Base-by-base conservation (phyloP, 2,797 vertebrate species). In the Pelochelys cantorii region DNA sequence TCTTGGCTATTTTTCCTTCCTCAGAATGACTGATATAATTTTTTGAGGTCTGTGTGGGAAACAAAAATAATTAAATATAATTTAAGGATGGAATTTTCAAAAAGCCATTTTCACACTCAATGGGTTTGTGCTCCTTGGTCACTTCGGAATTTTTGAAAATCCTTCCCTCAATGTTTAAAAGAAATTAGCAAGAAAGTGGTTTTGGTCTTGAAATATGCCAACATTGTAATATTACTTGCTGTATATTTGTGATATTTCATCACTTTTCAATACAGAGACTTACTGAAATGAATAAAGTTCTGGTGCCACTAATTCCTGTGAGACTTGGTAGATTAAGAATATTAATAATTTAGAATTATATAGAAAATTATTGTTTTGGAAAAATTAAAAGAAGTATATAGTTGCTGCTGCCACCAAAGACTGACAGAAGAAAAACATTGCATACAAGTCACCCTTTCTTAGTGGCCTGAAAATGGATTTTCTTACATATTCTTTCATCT, bases 11-110 rank as follows among this genome's bases (percentile, higher is more conserved):
- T 29, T 77, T 77, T 84, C 84, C n/a, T 27, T 5, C 1, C 57
- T 9, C 0, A 0, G n/a, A 71, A 71, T 37, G 22, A 34, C 4
- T 34, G 65, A 22, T 71, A 25, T 8, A 42, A 42, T 48, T 75
- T 37, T 52, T 3, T 88, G 29, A 3, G 53, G 8, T 56, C 84
- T 31, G 83, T 15, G 53, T 89, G 88, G 53, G 83, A 37, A 92
- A 88, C 11, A 75, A 48, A 12, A 82, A 56, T 48, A 48, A 48
- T 48, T 48, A n/a, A 68, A 10, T 18, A 54, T 23, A n/a, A 68
- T 20, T 68, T 53, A 83, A 68, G 23, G 13, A 55, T 57, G 23
- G 7, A 13, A 31, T 75, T 84, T 93, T 71, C 3, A 0, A 74
- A 22, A 54, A 57, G 71, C 71, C 3, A 11, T 75, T 75, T 75